Evolutionary conservation across 2,113 vertebrate genomes (phyloP).

Genomic region (Plectropomus leopardus): DNA sequence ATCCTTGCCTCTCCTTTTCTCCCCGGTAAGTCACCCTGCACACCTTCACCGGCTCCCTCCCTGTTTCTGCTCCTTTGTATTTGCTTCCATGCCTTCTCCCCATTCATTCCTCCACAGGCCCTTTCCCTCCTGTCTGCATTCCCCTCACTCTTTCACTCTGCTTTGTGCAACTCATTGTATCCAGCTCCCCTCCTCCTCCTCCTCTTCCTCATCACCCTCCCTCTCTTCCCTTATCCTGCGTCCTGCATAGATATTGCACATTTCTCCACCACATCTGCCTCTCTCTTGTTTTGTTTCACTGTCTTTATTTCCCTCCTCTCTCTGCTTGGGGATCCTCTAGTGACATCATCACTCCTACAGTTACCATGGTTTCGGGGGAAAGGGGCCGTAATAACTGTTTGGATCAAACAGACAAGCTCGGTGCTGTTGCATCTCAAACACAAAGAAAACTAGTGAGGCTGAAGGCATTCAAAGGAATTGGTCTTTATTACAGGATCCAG

Average conservation of each 20-base stretch:
- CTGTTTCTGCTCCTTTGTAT: constrained; percentile 59
- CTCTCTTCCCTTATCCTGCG: not conserved
- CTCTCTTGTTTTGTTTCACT: constrained; percentile 47
- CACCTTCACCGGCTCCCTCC: constrained; percentile 50
- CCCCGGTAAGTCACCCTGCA: constrained; percentile 55
- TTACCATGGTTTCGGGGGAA: constrained; percentile 80
- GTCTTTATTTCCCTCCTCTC: constrained; percentile 10
- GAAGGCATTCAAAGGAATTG: constrained; percentile 35
- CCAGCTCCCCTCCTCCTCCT: not conserved
- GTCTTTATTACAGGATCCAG: constrained; percentile 71
- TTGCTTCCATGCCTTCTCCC: constrained; percentile 52
- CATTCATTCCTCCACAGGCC: constrained; percentile 36
- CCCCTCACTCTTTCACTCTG: constrained; percentile 31
- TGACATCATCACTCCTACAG: constrained; percentile 77
- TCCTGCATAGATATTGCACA: constrained; percentile 70
- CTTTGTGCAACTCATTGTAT: constrained; percentile 39
- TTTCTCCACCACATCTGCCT: constrained; percentile 48
- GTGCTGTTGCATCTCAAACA: constrained; percentile 21
- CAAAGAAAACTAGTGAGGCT: not conserved
- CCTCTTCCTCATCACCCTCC: not conserved
- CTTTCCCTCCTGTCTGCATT: constrained; percentile 51
- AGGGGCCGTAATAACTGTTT: constrained; percentile 63
- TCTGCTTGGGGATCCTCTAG: constrained; percentile 76
- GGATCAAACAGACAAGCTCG: constrained; percentile 53
- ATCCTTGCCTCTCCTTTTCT: constrained; percentile 42